Conservation (phyloP, 1,140 invertebrate genomes). For the Zaprionus lachaisei region DNA sequence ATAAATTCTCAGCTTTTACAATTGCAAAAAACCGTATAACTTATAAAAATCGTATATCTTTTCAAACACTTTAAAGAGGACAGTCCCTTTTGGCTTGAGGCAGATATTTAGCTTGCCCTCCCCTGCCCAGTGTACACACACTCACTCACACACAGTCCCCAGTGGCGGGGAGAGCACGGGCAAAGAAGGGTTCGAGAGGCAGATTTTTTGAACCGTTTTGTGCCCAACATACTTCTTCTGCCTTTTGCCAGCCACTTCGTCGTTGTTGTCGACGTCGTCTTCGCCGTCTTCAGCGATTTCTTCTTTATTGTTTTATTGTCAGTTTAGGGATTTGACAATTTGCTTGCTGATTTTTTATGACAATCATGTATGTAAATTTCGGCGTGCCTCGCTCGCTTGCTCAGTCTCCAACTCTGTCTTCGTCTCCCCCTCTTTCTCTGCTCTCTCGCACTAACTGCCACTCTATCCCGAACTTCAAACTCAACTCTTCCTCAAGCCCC, state of each 20-base stretch:
- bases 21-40: neutral
- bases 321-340: slow-evolving; percentile 83
- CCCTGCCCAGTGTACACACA: slow-evolving; percentile 18
- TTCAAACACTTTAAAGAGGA: neutral
- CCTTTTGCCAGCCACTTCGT: slow-evolving; percentile 22
- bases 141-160: slow-evolving; percentile 5
- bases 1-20: neutral
- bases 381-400: slow-evolving; percentile 26
- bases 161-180: neutral
- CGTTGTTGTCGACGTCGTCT: slow-evolving; percentile 9
- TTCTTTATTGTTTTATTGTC: slow-evolving; percentile 83
- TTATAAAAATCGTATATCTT: neutral
- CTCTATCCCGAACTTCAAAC: slow-evolving; percentile 9
- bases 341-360: slow-evolving; percentile 83
- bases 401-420: neutral
- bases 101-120: neutral
- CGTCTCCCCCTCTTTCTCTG: neutral
- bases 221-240: slow-evolving; percentile 16
- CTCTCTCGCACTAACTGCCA: neutral
- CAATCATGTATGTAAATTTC: slow-evolving; percentile 81
- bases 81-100: neutral
- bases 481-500: slow-evolving; percentile 74
- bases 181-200: slow-evolving; percentile 4
- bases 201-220: slow-evolving; percentile 34
- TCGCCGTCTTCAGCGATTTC: slow-evolving; percentile 54